Conservation (phyloP, 2,113 vertebrate species). For the Melanotaenia duboulayi region DNA sequence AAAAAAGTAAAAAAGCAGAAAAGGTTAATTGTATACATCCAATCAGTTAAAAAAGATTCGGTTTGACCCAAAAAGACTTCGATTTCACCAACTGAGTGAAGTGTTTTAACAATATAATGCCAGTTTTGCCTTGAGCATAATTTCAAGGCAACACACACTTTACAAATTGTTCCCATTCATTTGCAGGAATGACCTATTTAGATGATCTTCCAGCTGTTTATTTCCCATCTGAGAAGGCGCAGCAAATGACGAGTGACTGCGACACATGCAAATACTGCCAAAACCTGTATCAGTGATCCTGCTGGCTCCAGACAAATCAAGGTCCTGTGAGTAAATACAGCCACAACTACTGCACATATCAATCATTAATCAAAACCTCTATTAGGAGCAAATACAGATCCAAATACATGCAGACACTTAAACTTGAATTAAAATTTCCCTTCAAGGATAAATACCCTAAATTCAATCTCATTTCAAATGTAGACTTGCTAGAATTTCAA, state of each 20-base stretch:
- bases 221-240: conserved; percentile 2
- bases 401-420: not conserved
- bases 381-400: not conserved
- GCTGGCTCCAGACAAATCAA: conserved; percentile 49
- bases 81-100: too few species aligned
- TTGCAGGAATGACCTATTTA: not conserved
- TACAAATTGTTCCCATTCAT: not conserved
- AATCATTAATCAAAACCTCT: conserved; percentile 52
- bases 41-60: too few species aligned
- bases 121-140: not conserved
- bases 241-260: conserved; percentile 16
- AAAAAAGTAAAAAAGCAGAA: too few species aligned
- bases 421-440: too few species aligned
- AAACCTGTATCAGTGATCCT: conserved; percentile 15
- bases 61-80: too few species aligned
- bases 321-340: conserved; percentile 40
- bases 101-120: too few species aligned
- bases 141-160: not conserved
- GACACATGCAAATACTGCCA: conserved; percentile 36
- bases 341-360: conserved; percentile 15
- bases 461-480: too few species aligned
- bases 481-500: too few species aligned
- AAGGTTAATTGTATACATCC: too few species aligned
- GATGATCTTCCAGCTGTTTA: not conserved
- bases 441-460: too few species aligned